These are phyloP conservation scores for Toxonevra muliebris DNA, from an alignment of 2,888 invertebrate species.

Conservation along the genomic window DNA sequence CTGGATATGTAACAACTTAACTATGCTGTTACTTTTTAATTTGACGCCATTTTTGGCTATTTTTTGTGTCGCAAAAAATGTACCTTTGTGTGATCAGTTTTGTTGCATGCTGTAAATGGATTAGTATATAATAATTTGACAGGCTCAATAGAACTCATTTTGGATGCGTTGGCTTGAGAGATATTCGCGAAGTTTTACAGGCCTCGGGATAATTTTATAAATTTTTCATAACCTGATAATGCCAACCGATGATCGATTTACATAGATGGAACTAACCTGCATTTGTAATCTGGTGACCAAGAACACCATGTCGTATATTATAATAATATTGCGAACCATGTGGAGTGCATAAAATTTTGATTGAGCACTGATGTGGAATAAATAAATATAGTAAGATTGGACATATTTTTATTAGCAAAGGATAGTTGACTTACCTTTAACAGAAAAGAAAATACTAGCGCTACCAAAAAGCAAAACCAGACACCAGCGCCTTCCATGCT, in stretches of 20 bases:
- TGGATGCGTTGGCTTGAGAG: too few species aligned
- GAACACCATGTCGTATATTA: not conserved
- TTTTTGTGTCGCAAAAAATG: too few species aligned
- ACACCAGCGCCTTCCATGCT: not conserved
- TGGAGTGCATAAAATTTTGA: not conserved
- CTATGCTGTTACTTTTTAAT: too few species aligned
- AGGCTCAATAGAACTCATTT: too few species aligned
- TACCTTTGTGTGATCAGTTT: too few species aligned
- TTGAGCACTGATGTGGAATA: not conserved
- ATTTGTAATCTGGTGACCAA: not conserved
- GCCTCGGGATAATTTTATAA: too few species aligned
- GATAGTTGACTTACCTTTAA: slow-evolving; percentile 22
- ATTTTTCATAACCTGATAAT: too few species aligned
- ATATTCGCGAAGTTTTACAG: too few species aligned
- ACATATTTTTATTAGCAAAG: slow-evolving; percentile 9
- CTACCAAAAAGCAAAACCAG: not conserved
- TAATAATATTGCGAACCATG: not conserved
- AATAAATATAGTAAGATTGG: not conserved
- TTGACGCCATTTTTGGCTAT: too few species aligned
- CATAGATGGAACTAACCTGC: not conserved
- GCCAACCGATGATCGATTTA: not conserved
- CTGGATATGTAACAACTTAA: too few species aligned
- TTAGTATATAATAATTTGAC: too few species aligned
- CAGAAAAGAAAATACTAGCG: not conserved
- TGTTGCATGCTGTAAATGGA: too few species aligned